Evolutionary conservation across 2,888 invertebrate species (phyloP).

Genomic region (Callyntrura guangdongensis): DNA sequence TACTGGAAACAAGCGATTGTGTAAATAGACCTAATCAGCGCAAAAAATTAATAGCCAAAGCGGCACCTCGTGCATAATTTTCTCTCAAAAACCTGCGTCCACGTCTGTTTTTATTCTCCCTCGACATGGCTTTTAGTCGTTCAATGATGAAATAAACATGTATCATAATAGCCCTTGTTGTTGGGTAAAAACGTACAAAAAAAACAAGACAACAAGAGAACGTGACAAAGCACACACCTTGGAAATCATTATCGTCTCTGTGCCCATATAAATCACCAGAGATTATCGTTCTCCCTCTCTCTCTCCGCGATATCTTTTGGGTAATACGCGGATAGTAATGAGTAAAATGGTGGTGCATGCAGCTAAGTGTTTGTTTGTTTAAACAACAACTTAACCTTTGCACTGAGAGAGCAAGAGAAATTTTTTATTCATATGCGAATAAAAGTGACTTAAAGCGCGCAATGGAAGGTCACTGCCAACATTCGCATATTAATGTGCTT

Average conservation of each 20-base stretch:
- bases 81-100: neutral
- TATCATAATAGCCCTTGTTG: neutral
- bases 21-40: slow-evolving; percentile 30
- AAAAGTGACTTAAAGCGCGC: neutral
- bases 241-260: slow-evolving; percentile 56
- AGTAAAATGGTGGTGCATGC: neutral
- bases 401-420: too few species aligned
- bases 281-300: slow-evolving; percentile 31
- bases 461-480: slow-evolving; percentile 42
- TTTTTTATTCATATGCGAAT: slow-evolving; percentile 63
- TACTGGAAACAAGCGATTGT: slow-evolving; percentile 39
- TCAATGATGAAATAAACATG: too few species aligned
- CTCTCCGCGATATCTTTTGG: neutral
- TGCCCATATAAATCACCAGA: slow-evolving; percentile 59
- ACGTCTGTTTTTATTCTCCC: neutral
- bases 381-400: slow-evolving; percentile 57
- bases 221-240: slow-evolving; percentile 70
- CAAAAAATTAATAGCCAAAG: slow-evolving; percentile 41
- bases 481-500: neutral
- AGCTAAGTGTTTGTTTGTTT: slow-evolving; percentile 2
- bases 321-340: neutral
- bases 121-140: too few species aligned
- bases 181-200: neutral
- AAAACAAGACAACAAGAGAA: slow-evolving; percentile 41
- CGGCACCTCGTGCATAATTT: slow-evolving; percentile 27